These are phyloP conservation scores for Chitala chitala DNA, from an alignment of 2,113 vertebrate genomes.

Conservation along the genomic window DNA sequence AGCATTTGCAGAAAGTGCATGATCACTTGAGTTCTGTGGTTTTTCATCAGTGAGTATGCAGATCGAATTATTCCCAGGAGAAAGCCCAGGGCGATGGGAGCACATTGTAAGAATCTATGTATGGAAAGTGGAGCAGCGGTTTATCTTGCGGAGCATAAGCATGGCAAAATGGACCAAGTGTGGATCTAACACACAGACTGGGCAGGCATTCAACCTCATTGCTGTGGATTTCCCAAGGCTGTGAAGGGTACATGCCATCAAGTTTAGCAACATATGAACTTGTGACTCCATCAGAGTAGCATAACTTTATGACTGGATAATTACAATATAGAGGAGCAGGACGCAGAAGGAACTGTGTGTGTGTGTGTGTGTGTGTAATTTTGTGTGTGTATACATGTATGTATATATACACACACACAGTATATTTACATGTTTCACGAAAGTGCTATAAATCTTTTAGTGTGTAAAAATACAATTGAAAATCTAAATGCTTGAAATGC, in stretches of 20 bases:
- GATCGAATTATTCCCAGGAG: conserved; percentile 13
- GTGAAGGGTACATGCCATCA: background rate
- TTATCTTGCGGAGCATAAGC: background rate
- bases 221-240: background rate
- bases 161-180: background rate
- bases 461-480: too few species aligned
- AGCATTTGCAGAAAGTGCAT: background rate
- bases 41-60: conserved; percentile 3
- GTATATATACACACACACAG: too few species aligned
- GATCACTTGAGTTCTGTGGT: background rate
- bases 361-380: too few species aligned
- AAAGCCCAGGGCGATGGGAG: background rate
- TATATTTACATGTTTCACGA: too few species aligned
- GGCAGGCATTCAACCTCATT: background rate
- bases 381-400: too few species aligned
- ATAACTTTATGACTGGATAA: too few species aligned
- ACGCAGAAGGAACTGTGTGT: too few species aligned
- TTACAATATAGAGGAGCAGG: too few species aligned
- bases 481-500: too few species aligned
- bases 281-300: too few species aligned
- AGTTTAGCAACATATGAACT: too few species aligned
- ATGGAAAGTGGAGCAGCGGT: background rate
- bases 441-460: too few species aligned
- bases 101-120: background rate
- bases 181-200: background rate